phyloP scores from a whole-genome alignment of 2,113 vertebrate genomes.

The Halichoerus grypus region DNA sequence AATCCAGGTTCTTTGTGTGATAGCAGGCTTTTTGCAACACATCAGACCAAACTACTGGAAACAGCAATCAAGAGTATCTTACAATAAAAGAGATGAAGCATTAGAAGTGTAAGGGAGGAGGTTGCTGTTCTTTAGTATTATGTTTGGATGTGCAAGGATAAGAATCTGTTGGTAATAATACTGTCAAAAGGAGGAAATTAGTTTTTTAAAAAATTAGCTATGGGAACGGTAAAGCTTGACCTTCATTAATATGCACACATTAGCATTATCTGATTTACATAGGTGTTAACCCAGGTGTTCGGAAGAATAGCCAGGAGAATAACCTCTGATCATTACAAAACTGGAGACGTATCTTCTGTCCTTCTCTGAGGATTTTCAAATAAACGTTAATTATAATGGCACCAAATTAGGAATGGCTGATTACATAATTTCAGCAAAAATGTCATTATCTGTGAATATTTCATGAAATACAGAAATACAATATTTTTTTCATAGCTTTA shows the following conservation, averaged over 20 bases:
- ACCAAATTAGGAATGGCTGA: conserved; percentile 80
- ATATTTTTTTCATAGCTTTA: conserved; percentile 58
- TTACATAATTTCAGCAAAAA: conserved; percentile 83
- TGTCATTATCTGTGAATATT: conserved; percentile 71
- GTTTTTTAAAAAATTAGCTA: conserved; percentile 70
- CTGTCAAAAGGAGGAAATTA: conserved; percentile 67
- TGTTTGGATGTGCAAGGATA: conserved; percentile 48
- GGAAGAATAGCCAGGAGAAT: conserved; percentile 84
- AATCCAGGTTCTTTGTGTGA: not conserved
- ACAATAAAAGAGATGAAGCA: conserved; percentile 49
- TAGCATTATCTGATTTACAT: conserved; percentile 88
- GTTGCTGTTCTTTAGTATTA: conserved; percentile 61
- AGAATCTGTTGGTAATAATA: conserved; percentile 80
- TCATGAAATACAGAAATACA: conserved; percentile 71
- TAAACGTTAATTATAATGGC: conserved; percentile 85
- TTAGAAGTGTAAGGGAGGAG: conserved; percentile 3
- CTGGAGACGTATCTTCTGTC: conserved; percentile 84
- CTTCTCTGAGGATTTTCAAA: conserved; percentile 85
- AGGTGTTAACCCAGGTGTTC: conserved; percentile 87
- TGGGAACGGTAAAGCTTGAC: conserved; percentile 83
- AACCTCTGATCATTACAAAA: conserved; percentile 86
- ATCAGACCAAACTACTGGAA: conserved; percentile 34
- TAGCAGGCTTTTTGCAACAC: not conserved
- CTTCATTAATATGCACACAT: conserved; percentile 89
- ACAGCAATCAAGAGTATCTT: conserved; percentile 52